phyloP scores from a whole-genome alignment of 1,140 invertebrate genomes.

The Campodea augens region DNA sequence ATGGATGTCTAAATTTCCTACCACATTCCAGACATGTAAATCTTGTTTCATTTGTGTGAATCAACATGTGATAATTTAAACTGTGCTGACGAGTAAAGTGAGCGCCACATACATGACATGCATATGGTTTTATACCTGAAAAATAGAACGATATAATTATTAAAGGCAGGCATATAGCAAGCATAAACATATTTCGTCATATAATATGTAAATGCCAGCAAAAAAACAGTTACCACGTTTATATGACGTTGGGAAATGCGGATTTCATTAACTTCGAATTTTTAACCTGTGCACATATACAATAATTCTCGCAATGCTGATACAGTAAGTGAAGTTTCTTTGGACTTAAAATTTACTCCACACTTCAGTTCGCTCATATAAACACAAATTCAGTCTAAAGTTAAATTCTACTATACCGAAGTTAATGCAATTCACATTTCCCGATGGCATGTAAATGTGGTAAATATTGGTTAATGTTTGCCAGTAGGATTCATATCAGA shows the following conservation, averaged over 20 bases:
- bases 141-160: slow-evolving; percentile 10
- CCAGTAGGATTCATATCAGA: too few relatives aligned
- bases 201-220: background rate
- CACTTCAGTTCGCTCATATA: too few relatives aligned
- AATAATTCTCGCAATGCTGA: too few relatives aligned
- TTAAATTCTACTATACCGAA: too few relatives aligned
- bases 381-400: too few relatives aligned
- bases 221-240: background rate
- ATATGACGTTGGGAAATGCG: background rate
- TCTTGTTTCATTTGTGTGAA: slow-evolving; percentile 41
- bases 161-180: background rate
- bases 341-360: too few relatives aligned
- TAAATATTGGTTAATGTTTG: too few relatives aligned
- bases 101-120: slow-evolving; percentile 37
- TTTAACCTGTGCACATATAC: too few relatives aligned
- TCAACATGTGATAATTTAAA: slow-evolving; percentile 45
- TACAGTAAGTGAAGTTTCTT: too few relatives aligned
- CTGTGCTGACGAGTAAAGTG: slow-evolving; percentile 44
- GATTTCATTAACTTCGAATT: too few relatives aligned
- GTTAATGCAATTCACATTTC: too few relatives aligned
- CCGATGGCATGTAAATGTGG: too few relatives aligned
- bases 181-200: background rate
- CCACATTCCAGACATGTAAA: slow-evolving; percentile 42
- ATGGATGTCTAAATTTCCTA: slow-evolving; percentile 42
- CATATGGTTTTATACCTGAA: slow-evolving; percentile 41